Conservation (phyloP, 2,797 vertebrate genomes). For the Sebastes variabilis region DNA sequence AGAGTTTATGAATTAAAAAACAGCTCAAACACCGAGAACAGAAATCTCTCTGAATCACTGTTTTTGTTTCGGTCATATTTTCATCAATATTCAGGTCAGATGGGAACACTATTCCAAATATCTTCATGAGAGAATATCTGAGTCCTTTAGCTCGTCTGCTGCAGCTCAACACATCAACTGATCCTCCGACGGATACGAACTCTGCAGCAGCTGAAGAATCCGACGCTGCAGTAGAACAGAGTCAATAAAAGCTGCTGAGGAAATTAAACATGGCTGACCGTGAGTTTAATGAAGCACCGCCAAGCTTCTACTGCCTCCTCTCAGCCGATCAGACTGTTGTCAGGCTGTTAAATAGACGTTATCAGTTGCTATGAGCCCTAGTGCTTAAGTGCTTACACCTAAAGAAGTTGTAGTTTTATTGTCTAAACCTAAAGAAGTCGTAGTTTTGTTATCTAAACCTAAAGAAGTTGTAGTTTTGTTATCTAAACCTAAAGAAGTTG, state of each 20-base stretch:
- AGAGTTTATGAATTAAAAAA: not conserved
- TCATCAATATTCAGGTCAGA: not conserved
- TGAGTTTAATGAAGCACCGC: conserved; percentile 32
- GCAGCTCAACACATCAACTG: not conserved
- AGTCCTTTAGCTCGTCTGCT: not conserved
- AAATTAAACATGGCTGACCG: conserved; percentile 27
- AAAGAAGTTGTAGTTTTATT: too few relatives aligned
- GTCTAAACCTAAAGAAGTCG: too few relatives aligned
- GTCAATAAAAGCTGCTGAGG: conserved; percentile 25
- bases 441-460: too few relatives aligned
- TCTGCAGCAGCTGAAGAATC: not conserved
- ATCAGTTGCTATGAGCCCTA: too few relatives aligned
- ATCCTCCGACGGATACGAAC: conserved; percentile 1
- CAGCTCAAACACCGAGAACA: not conserved
- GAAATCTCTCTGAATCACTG: not conserved
- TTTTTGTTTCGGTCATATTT: not conserved
- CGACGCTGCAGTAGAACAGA: not conserved
- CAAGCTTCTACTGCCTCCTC: not conserved
- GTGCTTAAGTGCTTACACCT: too few relatives aligned
- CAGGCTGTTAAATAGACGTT: too few relatives aligned
- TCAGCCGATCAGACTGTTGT: too few relatives aligned
- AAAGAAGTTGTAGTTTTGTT: too few relatives aligned
- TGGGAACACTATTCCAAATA: not conserved
- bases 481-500: too few relatives aligned
- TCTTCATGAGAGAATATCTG: not conserved